These are phyloP conservation scores for Dryomyza anilis DNA, from an alignment of 2,888 invertebrate genomes.

Conservation along the genomic window DNA sequence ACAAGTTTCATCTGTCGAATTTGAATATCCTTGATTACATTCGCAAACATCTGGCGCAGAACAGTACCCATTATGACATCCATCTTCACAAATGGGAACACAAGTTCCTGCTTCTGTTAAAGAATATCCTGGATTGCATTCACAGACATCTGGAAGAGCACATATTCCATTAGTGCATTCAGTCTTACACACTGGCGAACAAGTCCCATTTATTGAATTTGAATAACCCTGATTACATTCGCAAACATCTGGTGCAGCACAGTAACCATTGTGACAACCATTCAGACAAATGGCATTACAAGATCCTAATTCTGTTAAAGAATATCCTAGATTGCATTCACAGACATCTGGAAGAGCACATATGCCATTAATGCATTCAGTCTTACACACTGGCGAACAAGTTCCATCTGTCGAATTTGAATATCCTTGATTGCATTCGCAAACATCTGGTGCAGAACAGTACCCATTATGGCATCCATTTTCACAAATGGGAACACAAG, in stretches of 20 bases:
- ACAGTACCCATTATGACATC: slow-evolving; percentile 32
- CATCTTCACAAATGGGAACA: slow-evolving; percentile 27
- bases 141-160: slow-evolving; percentile 42
- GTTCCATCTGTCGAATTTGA: neutral
- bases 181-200: too few relatives aligned
- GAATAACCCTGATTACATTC: too few relatives aligned
- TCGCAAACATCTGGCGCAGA: slow-evolving; percentile 30
- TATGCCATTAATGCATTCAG: slow-evolving; percentile 44
- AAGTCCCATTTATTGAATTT: too few relatives aligned
- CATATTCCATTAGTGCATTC: too few relatives aligned
- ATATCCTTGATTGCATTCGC: too few relatives aligned
- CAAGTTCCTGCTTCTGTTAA: slow-evolving; percentile 11
- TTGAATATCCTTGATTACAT: slow-evolving; percentile 33
- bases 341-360: slow-evolving; percentile 51
- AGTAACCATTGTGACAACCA: too few relatives aligned
- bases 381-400: slow-evolving; percentile 37
- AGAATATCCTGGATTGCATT: slow-evolving; percentile 52
- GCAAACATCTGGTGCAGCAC: too few relatives aligned
- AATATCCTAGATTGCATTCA: slow-evolving; percentile 36
- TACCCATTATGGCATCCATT: slow-evolving; percentile 48
- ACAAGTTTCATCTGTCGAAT: slow-evolving; percentile 25
- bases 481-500: slow-evolving; percentile 38
- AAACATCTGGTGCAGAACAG: too few relatives aligned
- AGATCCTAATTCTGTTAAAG: too few relatives aligned
- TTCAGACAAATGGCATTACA: too few relatives aligned